Percentiles rank a stretch among this genome's conserved stretches.
phyloP scores from a whole-genome alignment of 2,888 invertebrate genomes.

The Eueremaeus valkanovi region DNA sequence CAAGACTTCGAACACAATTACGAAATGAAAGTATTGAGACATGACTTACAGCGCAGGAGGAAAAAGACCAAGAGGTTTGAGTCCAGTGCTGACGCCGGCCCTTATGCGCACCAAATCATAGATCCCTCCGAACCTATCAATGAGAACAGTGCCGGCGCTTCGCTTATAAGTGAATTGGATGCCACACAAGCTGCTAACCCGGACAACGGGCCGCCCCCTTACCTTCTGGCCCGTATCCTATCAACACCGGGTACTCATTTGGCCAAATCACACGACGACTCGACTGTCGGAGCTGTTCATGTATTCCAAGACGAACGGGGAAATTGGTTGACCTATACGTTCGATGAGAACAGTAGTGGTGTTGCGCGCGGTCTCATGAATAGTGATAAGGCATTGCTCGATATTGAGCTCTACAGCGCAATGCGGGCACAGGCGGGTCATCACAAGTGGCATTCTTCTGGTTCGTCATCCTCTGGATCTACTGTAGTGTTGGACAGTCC shows the following conservation, averaged over 20 bases:
- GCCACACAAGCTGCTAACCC: background rate
- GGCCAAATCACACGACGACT: conserved; percentile 75
- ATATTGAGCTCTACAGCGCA: conserved; percentile 1
- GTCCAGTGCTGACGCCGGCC: no score
- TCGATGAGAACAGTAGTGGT: conserved; percentile 68
- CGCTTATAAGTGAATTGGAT: background rate
- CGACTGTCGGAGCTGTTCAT: conserved; percentile 75
- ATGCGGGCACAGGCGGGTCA: background rate
- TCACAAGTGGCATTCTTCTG: conserved; percentile 47
- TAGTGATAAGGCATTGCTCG: conserved; percentile 16
- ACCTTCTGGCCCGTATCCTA: conserved; percentile 49
- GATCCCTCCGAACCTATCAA: background rate
- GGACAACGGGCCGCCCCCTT: conserved; percentile 44
- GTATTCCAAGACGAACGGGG: conserved; percentile 60
- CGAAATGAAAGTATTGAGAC: background rate
- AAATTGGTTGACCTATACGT: conserved; percentile 80
- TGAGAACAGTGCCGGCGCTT: background rate
- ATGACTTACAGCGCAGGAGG: background rate
- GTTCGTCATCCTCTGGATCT: conserved; percentile 52
- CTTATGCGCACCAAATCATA: background rate
- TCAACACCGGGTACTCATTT: conserved; percentile 60
- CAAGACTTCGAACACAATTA: background rate
- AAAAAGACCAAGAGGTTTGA: background rate
- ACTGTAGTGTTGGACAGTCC: conserved; percentile 54
- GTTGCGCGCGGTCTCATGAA: conserved; percentile 50